phyloP scores from a whole-genome alignment of 2,888 invertebrate species.

The Lasioglossum marginatum region DNA sequence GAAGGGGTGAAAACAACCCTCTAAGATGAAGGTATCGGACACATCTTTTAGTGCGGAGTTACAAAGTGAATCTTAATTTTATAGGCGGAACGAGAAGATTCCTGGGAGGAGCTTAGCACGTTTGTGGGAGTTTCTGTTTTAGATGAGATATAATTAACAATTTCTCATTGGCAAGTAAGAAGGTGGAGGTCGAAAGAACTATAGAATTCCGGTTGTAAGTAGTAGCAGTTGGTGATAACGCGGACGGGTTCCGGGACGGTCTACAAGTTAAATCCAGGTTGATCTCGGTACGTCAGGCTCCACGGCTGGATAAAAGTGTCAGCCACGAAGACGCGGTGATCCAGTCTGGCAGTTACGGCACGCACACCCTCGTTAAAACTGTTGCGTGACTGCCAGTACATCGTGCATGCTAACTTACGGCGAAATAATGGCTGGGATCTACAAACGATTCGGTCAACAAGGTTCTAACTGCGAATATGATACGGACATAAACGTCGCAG shows the following conservation, averaged over 20 bases:
- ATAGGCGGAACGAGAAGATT: neutral
- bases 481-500: too few species aligned
- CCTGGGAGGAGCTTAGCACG: neutral
- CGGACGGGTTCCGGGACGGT: constrained; percentile 14
- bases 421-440: neutral
- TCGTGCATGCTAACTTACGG: neutral
- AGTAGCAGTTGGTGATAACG: constrained; percentile 36
- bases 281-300: constrained; percentile 27
- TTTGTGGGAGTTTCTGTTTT: neutral
- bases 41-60: neutral
- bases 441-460: neutral
- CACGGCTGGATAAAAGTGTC: constrained; percentile 51
- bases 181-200: neutral
- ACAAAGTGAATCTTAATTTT: neutral
- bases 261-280: constrained; percentile 48
- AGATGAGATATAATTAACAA: neutral
- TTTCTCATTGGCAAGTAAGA: neutral
- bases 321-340: constrained; percentile 20
- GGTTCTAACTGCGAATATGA: neutral
- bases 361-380: constrained; percentile 6
- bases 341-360: constrained; percentile 7
- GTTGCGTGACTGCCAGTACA: neutral
- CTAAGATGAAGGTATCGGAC: neutral
- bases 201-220: neutral
- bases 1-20: neutral